Base-by-base conservation (phyloP, 2,888 invertebrate species). In the Perizoma flavofasciatum region DNA sequence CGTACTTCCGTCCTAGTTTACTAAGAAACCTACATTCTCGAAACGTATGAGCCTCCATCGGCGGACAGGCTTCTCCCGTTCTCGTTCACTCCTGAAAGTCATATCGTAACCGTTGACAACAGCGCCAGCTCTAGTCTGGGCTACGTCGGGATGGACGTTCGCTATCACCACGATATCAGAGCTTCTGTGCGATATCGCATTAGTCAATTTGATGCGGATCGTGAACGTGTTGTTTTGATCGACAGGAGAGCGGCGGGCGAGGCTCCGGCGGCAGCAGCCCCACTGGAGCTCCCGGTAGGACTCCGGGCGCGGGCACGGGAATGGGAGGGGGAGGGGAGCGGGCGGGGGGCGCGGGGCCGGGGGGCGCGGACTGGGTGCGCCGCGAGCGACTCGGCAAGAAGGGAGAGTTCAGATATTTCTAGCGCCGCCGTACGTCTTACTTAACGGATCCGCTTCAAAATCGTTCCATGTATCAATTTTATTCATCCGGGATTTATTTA, bases 381-480 rank as follows among this genome's bases (percentile, higher is more conserved):
- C 96, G 96, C 83, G 97, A 97, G 85, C 94, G 97, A 72, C 95
- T 96, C 83, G 97, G 97, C 93, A 97, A 97, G 94, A 97, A 97
- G 94, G 97, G 97, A 89, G 97, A 97, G 94, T 97, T 97, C 91
- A 95, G 97, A 88, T 98, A 98, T 92, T 97, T 97, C 93, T 97
- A 94, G 94, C 79, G 64, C 59, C 67, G 66, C 66, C 67, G 49
- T 64, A 48, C 48, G 10, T 6, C 35, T 10, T 41, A 6, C 50
- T 9, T 6, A 34, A 32, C 44, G 45, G 40, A 47, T 55, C 51
- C 53, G 37, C 44, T 48, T 34, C 33, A 49, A 32, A 49, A 40
- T 35, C 5, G 35, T 35, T 35, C 37, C 37, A 37, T 22, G 22
- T 22, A 22, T 3, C 22, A 22, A 22, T 22, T 3, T 22, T 22